Evolutionary conservation across 2,797 vertebrate genomes (phyloP), one percentile per base, ranked within the genome.

Genomic region (Zenarchopterus dispar): DNA sequence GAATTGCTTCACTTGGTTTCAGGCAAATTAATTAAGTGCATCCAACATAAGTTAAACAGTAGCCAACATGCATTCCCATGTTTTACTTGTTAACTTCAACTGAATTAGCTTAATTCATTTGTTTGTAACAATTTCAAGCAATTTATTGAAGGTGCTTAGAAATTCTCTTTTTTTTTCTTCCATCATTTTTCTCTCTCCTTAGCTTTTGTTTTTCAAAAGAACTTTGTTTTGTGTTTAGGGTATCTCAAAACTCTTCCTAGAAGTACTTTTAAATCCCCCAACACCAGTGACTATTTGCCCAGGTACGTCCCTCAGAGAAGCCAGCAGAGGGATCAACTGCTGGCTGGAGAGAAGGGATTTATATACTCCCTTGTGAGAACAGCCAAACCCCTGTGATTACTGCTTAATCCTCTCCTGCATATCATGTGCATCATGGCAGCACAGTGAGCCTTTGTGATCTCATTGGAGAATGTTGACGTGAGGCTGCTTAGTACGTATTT

Each of bases 361-460:
- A 84, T 80, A 70, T 66, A 43, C 66, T 84, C 84, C 62, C 79
- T 76, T 65, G 68, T 67, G 83, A 89, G 84, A 84, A 84, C 81
- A 83, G 84, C 78, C 88, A 89, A 89, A 82, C 89, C 86, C 73
- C 80, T 83, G 84, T 85, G 87, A 92, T 92, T 89, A 91, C 84
- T 67, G 86, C 78, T 60, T 92, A 89, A 90, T 92, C 89, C 88
- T 80, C 83, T 80, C 70, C 70, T 63, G 76, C 79, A 86, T 89
- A 89, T 91, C 89, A 89, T 88, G 88, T 88, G 86, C 81, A 90
- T 87, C 83, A 73, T 78, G 80, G 77, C 81, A 75, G 81, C 64
- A n/a, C 68, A 56, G 77, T 56, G 72, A 84, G 85, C 77, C 78
- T 87, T 86, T 81, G 80, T 85, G 77, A 80, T 81, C 83, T 84